Base-by-base conservation (phyloP, 2,113 vertebrate genomes). In the Xiphophorus hellerii region DNA sequence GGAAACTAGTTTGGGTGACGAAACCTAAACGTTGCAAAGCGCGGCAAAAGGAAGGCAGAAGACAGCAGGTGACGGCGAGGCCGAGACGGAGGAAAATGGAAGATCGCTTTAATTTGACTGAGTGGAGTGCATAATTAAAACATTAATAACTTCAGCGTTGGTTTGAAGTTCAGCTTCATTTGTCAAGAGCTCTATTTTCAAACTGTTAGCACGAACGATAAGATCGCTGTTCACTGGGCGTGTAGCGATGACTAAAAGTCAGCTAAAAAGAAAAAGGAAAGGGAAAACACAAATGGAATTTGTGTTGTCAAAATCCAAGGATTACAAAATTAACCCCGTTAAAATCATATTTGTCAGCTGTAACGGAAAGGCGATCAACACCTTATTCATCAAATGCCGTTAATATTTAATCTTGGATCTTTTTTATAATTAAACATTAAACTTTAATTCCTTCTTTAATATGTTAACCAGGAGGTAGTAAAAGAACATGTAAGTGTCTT, bases 341-440 rank as follows among this genome's bases (percentile, higher is more conserved):
- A 42, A 58, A 63, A 11, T 13, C 17, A 81, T 89, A 71, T 81
- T 87, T 84, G 83, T 83, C 11, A 71, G 78, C 62, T 25, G 51
- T 51, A 68, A 58, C 64, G 42, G 27, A 29, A 39, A 54, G 9
- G 30, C 77, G 86, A 84, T 78, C 81, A 81, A 63, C 78, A 83
- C 86, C 83, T 84, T 79, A 76, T 81, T 91, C 89, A 91, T 93
- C 84, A 86, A 70, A 74, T 62, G 66, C 88, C 74, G 83, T 94
- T 42, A 89, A 93, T 92, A 88, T 87, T 94, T 91, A 60, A 94
- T 91, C 81, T 82, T 70, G 87, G 82, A 75, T 89, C 75, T 84
- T 90, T 79, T 80, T 84, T 88, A 82, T 93, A 94, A 94, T 93
- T 93, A 93, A 91, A 92, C 88, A 93, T 93, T 86, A 94, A 94